Evolutionary conservation across 2,888 invertebrate genomes (phyloP), one percentile per base, ranked within the genome.

Genomic region (Parnassius mnemosyne): DNA sequence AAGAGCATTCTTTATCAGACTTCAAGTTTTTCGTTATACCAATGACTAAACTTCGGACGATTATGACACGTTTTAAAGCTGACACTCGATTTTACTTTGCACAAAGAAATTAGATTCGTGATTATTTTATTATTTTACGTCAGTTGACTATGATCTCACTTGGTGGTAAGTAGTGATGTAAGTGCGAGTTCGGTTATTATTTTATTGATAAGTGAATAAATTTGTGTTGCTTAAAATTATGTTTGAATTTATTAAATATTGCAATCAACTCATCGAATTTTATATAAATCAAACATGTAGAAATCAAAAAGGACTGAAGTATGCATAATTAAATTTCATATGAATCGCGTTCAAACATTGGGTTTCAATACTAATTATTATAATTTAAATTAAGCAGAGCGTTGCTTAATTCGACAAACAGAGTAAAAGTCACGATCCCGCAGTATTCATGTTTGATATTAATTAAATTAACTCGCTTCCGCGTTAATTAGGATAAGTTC

Each of bases 391-490:
- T 53, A 47, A 61, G 56, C 59, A 42, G 51, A 42, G 13, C 63
- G 55, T 51, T 59, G 54, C 59, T 71, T 70, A 72, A 73, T 73
- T 68, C 73, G 61, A 65, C 68, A 65, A 68, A 69, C 69, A 63
- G 67, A 63, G 69, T 64, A 61, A 67, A 68, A 72, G 73, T 72
- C 73, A 70, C 73, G 73, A 67, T 57, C 60, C 64, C 55, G 61
- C 61, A 56, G 63, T 66, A 66, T 68, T 69, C 69, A 69, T 72
- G 69, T 72, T 72, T 72, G 66, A 61, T 68, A 71, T 72, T 68
- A 70, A 72, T 73, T 70, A 72, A 66, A 47, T 62, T 57, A 62
- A 55, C 55, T 55, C 41, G 34, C 53, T 49, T 46, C 49, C 57
- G 41, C 53, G 55, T 55, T 63, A 60, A 60, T 63, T 58, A 57